phyloP scores from a whole-genome alignment of 1,140 invertebrate genomes.

The Vollenhovia emeryi region DNA sequence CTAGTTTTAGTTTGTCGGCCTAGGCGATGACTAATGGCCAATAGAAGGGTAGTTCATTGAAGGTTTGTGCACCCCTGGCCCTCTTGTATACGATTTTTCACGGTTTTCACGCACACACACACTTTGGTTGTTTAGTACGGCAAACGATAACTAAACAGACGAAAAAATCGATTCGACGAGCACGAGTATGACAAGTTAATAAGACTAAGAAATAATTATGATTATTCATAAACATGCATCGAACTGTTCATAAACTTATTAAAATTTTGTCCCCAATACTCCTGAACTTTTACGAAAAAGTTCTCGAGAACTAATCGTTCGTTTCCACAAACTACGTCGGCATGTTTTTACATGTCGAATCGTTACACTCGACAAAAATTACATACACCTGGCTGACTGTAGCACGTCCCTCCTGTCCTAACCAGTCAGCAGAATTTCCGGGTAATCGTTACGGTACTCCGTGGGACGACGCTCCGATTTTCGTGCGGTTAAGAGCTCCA shows the following conservation, averaged over 20 bases:
- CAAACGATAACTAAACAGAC: slow-evolving; percentile 64
- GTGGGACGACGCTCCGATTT: slow-evolving; percentile 28
- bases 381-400: slow-evolving; percentile 29
- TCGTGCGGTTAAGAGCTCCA: slow-evolving; percentile 33
- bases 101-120: slow-evolving; percentile 67
- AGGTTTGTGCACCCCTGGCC: slow-evolving; percentile 59
- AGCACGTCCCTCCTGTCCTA: slow-evolving; percentile 46
- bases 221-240: background rate
- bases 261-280: background rate
- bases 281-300: background rate
- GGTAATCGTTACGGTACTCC: slow-evolving; percentile 63
- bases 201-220: background rate
- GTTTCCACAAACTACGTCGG: background rate
- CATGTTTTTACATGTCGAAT: background rate
- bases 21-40: slow-evolving; percentile 75
- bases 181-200: slow-evolving; percentile 14
- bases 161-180: slow-evolving; percentile 69
- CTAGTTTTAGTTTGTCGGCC: slow-evolving; percentile 70
- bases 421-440: slow-evolving; percentile 59
- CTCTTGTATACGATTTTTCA: slow-evolving; percentile 75
- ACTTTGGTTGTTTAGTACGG: slow-evolving; percentile 60
- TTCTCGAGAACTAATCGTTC: background rate
- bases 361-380: slow-evolving; percentile 17
- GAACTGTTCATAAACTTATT: background rate
- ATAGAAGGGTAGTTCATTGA: slow-evolving; percentile 62